phyloP scores from a whole-genome alignment of 2,797 vertebrate species.

The Pseudochromis fuscus region DNA sequence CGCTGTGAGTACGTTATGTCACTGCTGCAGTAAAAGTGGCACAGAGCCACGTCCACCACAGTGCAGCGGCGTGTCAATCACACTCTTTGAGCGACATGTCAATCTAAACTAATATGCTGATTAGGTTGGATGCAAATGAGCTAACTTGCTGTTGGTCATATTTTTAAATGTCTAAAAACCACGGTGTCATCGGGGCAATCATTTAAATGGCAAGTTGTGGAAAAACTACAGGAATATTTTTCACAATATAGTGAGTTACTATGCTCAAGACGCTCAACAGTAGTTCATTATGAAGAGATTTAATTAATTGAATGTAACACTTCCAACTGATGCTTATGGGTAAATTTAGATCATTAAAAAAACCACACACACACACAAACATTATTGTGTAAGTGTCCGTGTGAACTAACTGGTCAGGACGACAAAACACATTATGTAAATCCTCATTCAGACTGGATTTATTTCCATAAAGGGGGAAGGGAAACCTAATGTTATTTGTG shows the following conservation, averaged over 20 bases:
- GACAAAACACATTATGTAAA: no score
- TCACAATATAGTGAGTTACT: background rate
- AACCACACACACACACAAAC: no score
- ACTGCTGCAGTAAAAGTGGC: background rate
- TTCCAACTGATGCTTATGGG: no score
- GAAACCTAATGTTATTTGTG: no score
- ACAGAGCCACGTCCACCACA: background rate
- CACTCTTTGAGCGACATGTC: slow-evolving; percentile 1
- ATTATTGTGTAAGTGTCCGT: no score
- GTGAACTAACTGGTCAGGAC: no score
- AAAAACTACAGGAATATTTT: background rate
- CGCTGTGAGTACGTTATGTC: background rate
- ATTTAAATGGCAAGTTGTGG: background rate
- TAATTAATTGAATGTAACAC: no score
- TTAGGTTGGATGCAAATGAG: slow-evolving; percentile 18
- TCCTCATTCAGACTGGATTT: no score
- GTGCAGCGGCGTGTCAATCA: slow-evolving; percentile 3
- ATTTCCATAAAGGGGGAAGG: no score
- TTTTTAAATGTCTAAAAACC: background rate
- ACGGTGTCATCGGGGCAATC: background rate
- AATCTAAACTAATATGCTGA: slow-evolving; percentile 23
- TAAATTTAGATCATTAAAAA: no score
- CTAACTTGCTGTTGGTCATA: background rate
- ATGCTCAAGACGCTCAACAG: no score
- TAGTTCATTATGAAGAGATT: no score